phyloP scores from a whole-genome alignment of 2,888 invertebrate genomes.

The Lycia hirtaria region DNA sequence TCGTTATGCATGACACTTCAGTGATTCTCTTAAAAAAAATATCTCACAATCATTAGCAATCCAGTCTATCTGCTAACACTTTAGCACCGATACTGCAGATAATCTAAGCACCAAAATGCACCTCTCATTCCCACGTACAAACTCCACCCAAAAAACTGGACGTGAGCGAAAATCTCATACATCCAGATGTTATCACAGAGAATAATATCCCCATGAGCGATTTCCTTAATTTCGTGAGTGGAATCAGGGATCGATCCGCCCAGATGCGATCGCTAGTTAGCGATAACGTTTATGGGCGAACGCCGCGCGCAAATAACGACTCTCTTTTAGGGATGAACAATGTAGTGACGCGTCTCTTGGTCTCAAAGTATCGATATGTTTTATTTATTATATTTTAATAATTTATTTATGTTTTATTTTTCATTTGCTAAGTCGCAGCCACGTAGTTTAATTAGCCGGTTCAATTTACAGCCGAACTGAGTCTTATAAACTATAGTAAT shows the following conservation, averaged over 20 bases:
- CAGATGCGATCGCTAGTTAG: constrained; percentile 75
- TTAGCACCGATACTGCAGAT: background rate
- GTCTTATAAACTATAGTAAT: too few species aligned
- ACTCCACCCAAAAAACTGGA: constrained; percentile 44
- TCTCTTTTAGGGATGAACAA: constrained; percentile 42
- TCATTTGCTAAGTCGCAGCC: too few species aligned
- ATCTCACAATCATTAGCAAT: background rate
- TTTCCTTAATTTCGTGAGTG: constrained; percentile 84
- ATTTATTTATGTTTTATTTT: too few species aligned
- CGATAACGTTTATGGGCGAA: constrained; percentile 80
- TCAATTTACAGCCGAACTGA: too few species aligned
- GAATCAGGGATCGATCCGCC: constrained; percentile 82
- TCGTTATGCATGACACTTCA: too few species aligned
- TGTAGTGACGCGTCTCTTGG: constrained; percentile 30
- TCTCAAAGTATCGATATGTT: too few species aligned
- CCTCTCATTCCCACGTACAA: constrained; percentile 46
- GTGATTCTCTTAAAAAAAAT: background rate
- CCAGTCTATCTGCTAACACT: background rate
- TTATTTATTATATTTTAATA: too few species aligned
- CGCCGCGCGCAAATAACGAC: constrained; percentile 73
- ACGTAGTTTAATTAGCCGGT: too few species aligned
- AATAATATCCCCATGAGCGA: constrained; percentile 85
- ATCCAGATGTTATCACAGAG: constrained; percentile 68
- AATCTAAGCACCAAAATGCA: background rate
- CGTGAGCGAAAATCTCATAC: constrained; percentile 63